Conservation (phyloP, 2,113 vertebrate species). For the Cyanoramphus novaezelandiae region DNA sequence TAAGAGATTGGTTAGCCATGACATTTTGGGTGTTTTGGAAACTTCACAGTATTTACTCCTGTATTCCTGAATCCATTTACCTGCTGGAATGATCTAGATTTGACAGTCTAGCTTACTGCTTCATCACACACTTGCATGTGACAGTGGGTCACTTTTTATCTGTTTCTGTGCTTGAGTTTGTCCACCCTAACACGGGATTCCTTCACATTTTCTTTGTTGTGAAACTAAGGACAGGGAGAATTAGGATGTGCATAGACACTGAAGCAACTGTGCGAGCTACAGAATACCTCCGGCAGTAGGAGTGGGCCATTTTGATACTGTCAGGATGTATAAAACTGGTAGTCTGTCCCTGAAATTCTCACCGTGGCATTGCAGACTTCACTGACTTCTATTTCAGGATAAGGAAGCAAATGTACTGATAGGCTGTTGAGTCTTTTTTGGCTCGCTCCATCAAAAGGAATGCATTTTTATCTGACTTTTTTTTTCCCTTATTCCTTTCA, state of each 20-base stretch:
- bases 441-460: constrained; percentile 37
- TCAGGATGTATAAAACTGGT: constrained; percentile 23
- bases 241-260: not conserved
- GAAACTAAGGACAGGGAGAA: not conserved
- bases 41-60: not conserved
- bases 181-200: fast-evolving
- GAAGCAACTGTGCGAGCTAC: not conserved
- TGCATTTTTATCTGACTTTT: constrained; percentile 25
- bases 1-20: not conserved
- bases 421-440: constrained; percentile 51
- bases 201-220: not conserved
- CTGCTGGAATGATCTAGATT: not conserved
- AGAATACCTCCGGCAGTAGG: not conserved
- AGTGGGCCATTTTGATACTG: not conserved
- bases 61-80: not conserved
- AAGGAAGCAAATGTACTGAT: constrained; percentile 49
- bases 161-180: not conserved
- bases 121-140: not conserved
- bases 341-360: constrained; percentile 37
- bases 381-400: constrained; percentile 47
- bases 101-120: not conserved
- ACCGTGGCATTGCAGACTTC: constrained; percentile 32
- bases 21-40: not conserved
- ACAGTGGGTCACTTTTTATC: not conserved
- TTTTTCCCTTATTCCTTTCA: not conserved